Conservation (phyloP, 2,888 invertebrate genomes). For the Nemurella pictetii region DNA sequence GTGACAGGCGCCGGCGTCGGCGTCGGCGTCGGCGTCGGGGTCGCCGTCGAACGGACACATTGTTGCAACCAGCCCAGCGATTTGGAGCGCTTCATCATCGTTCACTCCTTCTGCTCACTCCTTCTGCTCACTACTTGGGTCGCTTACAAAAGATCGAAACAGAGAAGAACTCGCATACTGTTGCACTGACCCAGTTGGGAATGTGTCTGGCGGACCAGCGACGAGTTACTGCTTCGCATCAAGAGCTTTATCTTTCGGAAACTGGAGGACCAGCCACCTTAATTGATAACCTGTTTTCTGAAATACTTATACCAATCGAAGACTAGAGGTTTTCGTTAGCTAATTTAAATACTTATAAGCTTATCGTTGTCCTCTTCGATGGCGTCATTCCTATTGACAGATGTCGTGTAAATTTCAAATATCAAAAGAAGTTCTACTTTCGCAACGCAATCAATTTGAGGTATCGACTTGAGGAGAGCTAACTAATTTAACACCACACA, state of each 20-base stretch:
- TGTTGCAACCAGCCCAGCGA: constrained; percentile 41
- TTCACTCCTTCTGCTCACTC: background rate
- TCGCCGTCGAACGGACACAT: constrained; percentile 36
- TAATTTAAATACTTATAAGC: background rate
- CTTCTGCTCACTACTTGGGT: background rate
- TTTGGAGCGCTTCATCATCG: constrained; percentile 38
- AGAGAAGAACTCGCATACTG: background rate
- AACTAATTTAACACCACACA: too few relatives aligned
- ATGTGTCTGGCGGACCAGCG: background rate
- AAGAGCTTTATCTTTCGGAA: background rate
- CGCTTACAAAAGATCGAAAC: background rate
- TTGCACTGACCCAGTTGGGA: background rate
- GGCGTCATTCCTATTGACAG: background rate
- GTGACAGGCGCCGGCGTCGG: background rate
- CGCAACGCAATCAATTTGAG: background rate
- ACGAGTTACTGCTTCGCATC: background rate
- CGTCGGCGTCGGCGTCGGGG: constrained; percentile 15
- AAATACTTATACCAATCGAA: background rate
- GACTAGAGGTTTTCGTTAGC: background rate
- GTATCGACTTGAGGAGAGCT: background rate
- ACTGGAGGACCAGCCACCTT: background rate
- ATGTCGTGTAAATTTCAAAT: background rate
- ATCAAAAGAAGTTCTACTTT: background rate
- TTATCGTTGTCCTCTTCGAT: background rate
- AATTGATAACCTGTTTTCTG: background rate